These are phyloP conservation scores for Rhynchotus rufescens DNA, from an alignment of 2,797 vertebrate genomes.

Conservation along the genomic window DNA sequence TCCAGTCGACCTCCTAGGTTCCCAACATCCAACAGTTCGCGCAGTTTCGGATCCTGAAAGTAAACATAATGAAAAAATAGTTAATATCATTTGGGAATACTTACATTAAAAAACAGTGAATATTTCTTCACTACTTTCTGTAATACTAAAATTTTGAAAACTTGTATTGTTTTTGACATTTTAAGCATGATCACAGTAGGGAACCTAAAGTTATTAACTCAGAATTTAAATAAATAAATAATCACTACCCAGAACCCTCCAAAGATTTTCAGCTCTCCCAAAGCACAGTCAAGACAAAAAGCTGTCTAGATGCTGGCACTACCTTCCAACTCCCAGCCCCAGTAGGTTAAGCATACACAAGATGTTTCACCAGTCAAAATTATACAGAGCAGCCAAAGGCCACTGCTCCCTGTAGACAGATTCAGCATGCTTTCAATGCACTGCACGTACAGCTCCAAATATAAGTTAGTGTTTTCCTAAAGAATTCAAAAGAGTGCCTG, in stretches of 20 bases:
- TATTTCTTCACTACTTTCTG: not conserved
- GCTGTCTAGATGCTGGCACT: not conserved
- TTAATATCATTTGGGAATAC: not conserved
- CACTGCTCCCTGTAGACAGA: not conserved
- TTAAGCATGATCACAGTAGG: not conserved
- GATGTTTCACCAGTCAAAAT: not conserved
- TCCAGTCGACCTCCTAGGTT: conserved; percentile 89
- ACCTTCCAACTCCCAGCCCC: not conserved
- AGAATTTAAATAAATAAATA: not conserved
- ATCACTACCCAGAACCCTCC: not conserved
- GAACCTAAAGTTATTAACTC: not conserved
- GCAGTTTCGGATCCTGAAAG: conserved; percentile 91
- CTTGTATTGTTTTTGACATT: not conserved
- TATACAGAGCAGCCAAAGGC: conserved; percentile 1
- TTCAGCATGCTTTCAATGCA: not conserved
- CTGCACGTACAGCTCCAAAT: not conserved
- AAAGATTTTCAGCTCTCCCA: not conserved
- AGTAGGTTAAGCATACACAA: not conserved
- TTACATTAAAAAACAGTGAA: not conserved
- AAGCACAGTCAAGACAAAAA: not conserved
- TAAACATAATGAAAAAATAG: not conserved
- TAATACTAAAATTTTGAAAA: not conserved
- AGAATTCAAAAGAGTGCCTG: not conserved
- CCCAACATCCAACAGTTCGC: conserved; percentile 92
- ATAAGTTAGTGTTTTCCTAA: not conserved